Evolutionary conservation across 2,113 vertebrate genomes (phyloP), one percentile per base, ranked within the genome.

Genomic region (Eurypyga helias): DNA sequence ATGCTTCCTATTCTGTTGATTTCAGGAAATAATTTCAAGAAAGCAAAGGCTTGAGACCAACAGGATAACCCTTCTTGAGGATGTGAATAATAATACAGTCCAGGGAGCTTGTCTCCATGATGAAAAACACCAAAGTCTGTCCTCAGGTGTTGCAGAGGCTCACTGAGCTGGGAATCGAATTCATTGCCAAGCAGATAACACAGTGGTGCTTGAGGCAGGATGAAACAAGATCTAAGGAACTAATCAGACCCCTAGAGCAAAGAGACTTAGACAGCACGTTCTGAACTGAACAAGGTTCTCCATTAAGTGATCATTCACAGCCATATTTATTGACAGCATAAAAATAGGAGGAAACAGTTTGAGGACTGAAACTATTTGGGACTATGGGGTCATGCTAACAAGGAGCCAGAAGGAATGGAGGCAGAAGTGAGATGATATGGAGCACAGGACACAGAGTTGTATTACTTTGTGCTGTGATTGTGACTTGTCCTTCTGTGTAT

Each of bases 111-210:
- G 2, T 72, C 57, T 95, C 73, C 55, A 51, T 86, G 70, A 94
- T 80, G 61, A 95, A 95, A 95, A 94, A 25, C 81, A 93, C 87
- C 78, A 80, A 94, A 89, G 87, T 87, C 73, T 96, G 51, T 96
- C 95, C 96, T 93, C 87, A 94, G 93, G 95, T 96, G 84, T 93
- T 96, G 82, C 58, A 94, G 75, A 95, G 51, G 45, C 84, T 97
- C 62, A 80, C 91, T 94, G 90, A 96, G 62, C 82, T 96, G 91
- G 81, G 82, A 94, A 93, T 96, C 15, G 0, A 96, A 96, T 96
- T 89, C 85, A 52, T 48, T 83, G 70, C 81, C 93, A 90, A 95
- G 45, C 49, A 94, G 89, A 96, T 85, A 90, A 96, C 91, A 86
- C 54, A 87, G 70, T 76, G 62, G 15, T 86, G 90, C 87, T 91